A percentile compares a stretch with the other conserved stretches of the same genome.
Conservation (phyloP, 2,113 vertebrate species). For the Malurus melanocephalus region DNA sequence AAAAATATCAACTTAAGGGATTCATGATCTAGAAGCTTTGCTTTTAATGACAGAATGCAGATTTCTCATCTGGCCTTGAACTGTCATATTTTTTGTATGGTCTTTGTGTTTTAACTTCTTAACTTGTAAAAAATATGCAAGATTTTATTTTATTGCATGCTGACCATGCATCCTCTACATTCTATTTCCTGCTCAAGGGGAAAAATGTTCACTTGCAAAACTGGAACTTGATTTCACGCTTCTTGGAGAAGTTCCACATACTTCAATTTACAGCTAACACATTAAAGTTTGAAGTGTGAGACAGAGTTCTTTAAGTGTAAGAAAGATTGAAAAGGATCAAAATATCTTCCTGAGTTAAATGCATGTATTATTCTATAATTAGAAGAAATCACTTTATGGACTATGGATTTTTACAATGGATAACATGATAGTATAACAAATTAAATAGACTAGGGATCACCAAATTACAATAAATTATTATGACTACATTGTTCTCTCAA, state of each 20-base stretch:
- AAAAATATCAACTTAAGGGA: background rate
- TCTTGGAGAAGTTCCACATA: conserved; percentile 31
- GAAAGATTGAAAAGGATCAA: background rate
- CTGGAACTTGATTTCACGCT: conserved; percentile 52
- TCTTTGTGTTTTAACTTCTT: background rate
- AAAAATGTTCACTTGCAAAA: conserved; percentile 54
- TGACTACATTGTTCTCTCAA: background rate
- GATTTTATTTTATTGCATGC: conserved; percentile 8
- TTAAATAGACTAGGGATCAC: fast-evolving
- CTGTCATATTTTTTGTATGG: background rate
- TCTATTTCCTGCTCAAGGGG: conserved; percentile 32
- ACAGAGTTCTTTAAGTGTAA: background rate
- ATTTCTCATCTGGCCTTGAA: background rate
- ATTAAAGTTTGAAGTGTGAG: conserved; percentile 9
- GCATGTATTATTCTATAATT: background rate
- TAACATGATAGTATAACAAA: background rate
- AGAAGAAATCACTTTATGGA: background rate
- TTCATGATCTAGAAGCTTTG: background rate
- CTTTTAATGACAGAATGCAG: background rate
- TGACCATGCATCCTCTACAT: background rate
- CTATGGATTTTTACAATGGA: background rate
- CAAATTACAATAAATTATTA: background rate
- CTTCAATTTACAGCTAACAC: conserved; percentile 7
- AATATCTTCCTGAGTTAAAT: background rate
- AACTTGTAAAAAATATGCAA: background rate